Base-by-base conservation (phyloP, 64 coral and sea anemone species). In the Cladopsammia gracilis region DNA sequence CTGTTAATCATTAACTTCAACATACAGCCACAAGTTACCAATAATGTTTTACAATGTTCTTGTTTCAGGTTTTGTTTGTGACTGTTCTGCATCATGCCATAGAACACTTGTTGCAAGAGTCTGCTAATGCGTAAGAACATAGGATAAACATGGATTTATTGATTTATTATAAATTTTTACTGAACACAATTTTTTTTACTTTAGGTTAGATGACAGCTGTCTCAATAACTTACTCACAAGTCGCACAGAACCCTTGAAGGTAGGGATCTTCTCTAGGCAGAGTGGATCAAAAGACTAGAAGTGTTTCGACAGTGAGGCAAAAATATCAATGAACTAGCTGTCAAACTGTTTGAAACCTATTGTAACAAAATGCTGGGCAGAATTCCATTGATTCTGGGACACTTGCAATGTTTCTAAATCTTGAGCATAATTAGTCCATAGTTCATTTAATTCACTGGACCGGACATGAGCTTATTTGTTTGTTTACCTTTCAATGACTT, bases 41-140 rank as follows among this genome's bases (percentile, higher is more conserved):
- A 34, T 62, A 34, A 85, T 58, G 13, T 26, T 75, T 24, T 6
- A 64, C 10, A 22, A 10, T 57, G 13, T 86, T 86, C 23, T 44
- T 48, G 42, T 23, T 75, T 64, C 75, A 98, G 97, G 77, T 96
- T 48, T 93, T 98, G 83, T 98, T 98, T 98, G 97, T 93, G 18
- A 96, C 97, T 46, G 91, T 95, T 7, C 48, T 98, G 54, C 90
- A 82, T 58, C 87, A 98, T 80, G 79, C 97, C 26, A 98, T 98
- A 74, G 94, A 96, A 71, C 75, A 87, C 67, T 80, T 98, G 34
- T 65, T 91, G 13, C 73, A 71, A 67, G 90, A 13, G 26, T 48
- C 88, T 61, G 9, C 71, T 20, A 73, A 76, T 70, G 78, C n/a
- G 88, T 88, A 88, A 74, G 76, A 45, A 48, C 15, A 34, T 34